A percentile compares a stretch with the other conserved stretches of the same genome.
Conservation (phyloP, 2,113 vertebrate species). For the Halcyon malimbica region DNA sequence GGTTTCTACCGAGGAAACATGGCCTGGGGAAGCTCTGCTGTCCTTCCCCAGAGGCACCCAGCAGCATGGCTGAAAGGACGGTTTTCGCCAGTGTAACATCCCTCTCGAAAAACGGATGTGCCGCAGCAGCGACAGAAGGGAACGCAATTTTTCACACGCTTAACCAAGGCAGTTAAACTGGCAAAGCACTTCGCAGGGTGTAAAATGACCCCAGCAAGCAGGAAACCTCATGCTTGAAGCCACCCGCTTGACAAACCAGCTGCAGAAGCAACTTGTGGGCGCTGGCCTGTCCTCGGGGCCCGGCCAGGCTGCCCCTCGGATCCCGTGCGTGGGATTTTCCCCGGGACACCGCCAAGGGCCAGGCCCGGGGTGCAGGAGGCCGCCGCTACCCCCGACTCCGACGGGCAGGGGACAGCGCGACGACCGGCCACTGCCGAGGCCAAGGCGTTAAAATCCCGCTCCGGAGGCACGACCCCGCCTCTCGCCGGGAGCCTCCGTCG, state of each 20-base stretch:
- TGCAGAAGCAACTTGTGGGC: no score
- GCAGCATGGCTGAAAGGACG: rapidly evolving
- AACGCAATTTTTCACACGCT: rapidly evolving
- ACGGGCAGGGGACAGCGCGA: not conserved
- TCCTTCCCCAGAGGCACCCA: not conserved
- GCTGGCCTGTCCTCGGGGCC: no score
- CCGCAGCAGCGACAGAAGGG: not conserved
- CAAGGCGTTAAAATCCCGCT: not conserved
- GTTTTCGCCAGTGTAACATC: rapidly evolving
- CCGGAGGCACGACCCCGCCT: rapidly evolving
- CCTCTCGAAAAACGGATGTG: rapidly evolving
- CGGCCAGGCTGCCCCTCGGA: not conserved
- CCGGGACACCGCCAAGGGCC: not conserved
- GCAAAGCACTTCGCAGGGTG: rapidly evolving
- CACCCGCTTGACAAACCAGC: not conserved
- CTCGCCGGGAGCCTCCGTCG: no score
- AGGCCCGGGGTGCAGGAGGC: rapidly evolving
- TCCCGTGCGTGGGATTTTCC: no score
- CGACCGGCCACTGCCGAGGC: no score
- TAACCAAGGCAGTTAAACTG: rapidly evolving
- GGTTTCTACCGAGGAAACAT: rapidly evolving
- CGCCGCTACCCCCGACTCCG: not conserved
- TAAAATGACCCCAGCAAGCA: not conserved
- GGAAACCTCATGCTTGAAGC: rapidly evolving
- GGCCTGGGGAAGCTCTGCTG: no score